phyloP scores from a whole-genome alignment of 2,888 invertebrate genomes.

The Rhagium mordax region DNA sequence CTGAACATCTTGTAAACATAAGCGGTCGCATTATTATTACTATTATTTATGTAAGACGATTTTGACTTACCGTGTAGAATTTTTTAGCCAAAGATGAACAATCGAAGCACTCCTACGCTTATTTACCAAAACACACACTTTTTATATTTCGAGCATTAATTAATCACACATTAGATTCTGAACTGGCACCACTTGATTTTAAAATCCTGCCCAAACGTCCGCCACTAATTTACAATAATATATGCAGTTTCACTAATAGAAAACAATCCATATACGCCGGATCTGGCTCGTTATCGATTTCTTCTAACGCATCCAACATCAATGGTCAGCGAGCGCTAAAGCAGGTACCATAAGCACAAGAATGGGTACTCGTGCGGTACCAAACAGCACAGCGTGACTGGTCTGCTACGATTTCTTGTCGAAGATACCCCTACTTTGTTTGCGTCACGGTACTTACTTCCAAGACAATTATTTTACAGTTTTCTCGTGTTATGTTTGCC shows the following conservation, averaged over 20 bases:
- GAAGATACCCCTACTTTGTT: slow-evolving; percentile 50
- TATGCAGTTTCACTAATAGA: neutral
- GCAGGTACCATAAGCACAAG: slow-evolving; percentile 36
- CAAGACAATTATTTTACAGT: slow-evolving; percentile 45
- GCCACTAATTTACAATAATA: too few species aligned
- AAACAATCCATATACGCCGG: neutral
- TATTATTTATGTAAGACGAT: neutral
- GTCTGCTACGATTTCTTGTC: slow-evolving; percentile 49
- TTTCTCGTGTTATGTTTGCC: slow-evolving; percentile 21
- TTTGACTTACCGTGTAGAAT: neutral
- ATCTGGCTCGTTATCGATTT: neutral
- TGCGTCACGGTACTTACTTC: slow-evolving; percentile 45
- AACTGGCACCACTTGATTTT: too few species aligned
- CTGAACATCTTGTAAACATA: neutral
- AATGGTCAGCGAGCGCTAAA: slow-evolving; percentile 42
- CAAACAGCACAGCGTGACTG: slow-evolving; percentile 52
- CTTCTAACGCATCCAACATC: slow-evolving; percentile 36
- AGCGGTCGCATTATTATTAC: too few species aligned
- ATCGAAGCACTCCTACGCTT: neutral
- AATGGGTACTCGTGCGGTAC: slow-evolving; percentile 55
- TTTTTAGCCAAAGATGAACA: neutral
- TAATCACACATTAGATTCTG: too few species aligned
- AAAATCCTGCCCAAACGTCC: too few species aligned
- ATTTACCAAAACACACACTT: neutral
- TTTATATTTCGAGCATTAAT: too few species aligned